Evolutionary conservation across 2,113 vertebrate species (phyloP), one percentile per base, ranked within the genome.

Genomic region (Phasianus colchicus): DNA sequence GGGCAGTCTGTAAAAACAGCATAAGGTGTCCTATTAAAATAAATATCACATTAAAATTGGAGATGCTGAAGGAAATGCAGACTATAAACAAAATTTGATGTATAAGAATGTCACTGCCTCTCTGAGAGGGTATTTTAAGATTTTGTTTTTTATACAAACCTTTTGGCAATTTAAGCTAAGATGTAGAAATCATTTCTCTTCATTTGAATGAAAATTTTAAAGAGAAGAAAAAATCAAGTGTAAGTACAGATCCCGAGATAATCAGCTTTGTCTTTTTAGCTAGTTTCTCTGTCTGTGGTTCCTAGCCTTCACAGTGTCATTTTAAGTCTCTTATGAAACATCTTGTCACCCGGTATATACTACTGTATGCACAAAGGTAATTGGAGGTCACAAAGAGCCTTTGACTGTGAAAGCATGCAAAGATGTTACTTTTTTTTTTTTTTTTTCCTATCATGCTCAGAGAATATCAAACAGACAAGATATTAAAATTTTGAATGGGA

Each of bases 291-390:
- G 5, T 66, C 38, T 34, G 2, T 40, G 21, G 27, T 63, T 75
- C 32, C 42, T 69, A 52, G 36, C 69, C 81, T 74, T 42, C 40
- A 8, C 24, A n/a, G 5, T 25, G 40, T 34, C 4, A 25, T 55
- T 54, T 82, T 50, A 13, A 10, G 2, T 45, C 67, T 64, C 32
- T 80, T n/a, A 21, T 29, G n/a, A 47, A 89, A 69, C 17, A 54
- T 66, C 89, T 89, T 94, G 38, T 76, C 52, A 64, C 73, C 86
- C 96, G 34, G 50, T 88, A 27, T 79, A 74, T 76, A 34, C 24
- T 66, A 21, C 17, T 64, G 17, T 50, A 82, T 70, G 42, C 47
- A 69, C 15, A 88, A 17, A 40, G 83, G 55, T n/a, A 86, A 7
- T 16, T 38, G 70, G 25, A 89, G 24, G 30, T 30, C 27, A 3